phyloP scores from a whole-genome alignment of 2,888 invertebrate genomes.

The Apodemia zela region DNA sequence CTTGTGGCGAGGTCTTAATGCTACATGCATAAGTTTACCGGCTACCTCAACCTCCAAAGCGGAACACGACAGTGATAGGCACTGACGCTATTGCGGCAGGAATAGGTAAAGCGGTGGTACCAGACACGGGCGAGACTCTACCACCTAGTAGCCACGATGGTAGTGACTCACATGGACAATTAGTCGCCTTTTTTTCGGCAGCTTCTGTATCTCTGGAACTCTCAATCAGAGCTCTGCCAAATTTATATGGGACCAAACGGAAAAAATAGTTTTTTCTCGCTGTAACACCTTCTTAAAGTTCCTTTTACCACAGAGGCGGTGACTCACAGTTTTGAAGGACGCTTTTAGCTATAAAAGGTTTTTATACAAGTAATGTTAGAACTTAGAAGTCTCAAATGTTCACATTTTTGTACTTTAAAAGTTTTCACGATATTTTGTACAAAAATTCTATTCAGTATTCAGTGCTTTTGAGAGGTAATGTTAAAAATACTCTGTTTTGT shows the following conservation, averaged over 20 bases:
- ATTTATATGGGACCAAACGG: not conserved
- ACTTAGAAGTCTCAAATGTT: slow-evolving; percentile 29
- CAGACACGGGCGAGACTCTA: too few species aligned
- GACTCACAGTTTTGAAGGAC: slow-evolving; percentile 58
- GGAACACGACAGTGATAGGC: too few species aligned
- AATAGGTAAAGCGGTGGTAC: too few species aligned
- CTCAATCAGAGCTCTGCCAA: not conserved
- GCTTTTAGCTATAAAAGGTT: slow-evolving; percentile 38
- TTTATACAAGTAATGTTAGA: slow-evolving; percentile 29
- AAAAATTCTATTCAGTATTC: not conserved
- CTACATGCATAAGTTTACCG: too few species aligned
- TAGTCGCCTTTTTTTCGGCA: too few species aligned
- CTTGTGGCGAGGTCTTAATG: too few species aligned
- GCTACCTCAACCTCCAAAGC: too few species aligned
- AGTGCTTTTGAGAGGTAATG: not conserved
- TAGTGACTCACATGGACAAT: too few species aligned
- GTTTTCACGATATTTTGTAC: slow-evolving; percentile 1
- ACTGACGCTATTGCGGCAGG: too few species aligned
- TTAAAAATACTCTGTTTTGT: not conserved
- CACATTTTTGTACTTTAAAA: slow-evolving; percentile 7
- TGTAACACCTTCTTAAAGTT: slow-evolving; percentile 38
- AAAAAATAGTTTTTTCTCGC: slow-evolving; percentile 27
- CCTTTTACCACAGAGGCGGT: slow-evolving; percentile 53
- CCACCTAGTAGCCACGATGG: too few species aligned
- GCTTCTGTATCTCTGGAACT: not conserved